Base-by-base conservation (phyloP, 2,113 vertebrate genomes). In the Siniperca knerii region DNA sequence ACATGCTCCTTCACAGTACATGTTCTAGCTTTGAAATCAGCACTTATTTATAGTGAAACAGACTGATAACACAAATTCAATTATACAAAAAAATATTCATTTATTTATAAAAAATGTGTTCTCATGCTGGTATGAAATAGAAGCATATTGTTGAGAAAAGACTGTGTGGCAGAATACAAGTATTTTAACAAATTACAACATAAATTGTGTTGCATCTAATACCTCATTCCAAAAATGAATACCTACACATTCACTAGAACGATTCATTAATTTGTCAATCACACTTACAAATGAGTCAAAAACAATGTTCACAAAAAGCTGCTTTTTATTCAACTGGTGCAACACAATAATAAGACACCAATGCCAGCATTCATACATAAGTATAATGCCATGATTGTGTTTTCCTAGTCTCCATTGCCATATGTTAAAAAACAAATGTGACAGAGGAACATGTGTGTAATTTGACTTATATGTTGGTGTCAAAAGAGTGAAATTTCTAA, bases 321-420 rank as follows among this genome's bases (percentile, higher is more conserved):
- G 78, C 68, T 89, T 87, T 94, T 94, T 92, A 93, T 93, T 94
- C 68, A 91, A 77, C 84, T 90, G 92, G 92, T 91, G 88, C 81
- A 90, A 90, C 76, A 90, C 79, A 91, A 88, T 83, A 91, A 91
- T 79, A 91, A 54, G 76, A 91, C 86, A 92, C 80, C 81, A 88
- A 90, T 81, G 78, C 65, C 74, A 84, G 87, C 82, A 90, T 91
- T 83, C 65, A 91, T 90, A 89, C 89, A 87, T 15, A 79, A 75
- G 77, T 89, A 87, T 87, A 89, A 92, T 88, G 86, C 73, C 85
- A 85, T 79, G 76, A 88, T 84, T 89, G 79, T 87, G 76, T 79
- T 62, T 61, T 85, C 66, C 57, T 69, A 5, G 58, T 77, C 71
- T 48, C 62, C 71, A 64, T 86, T 73, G 64, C 35, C 48, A 75